These are phyloP conservation scores for Clarias macrocephalus DNA, from an alignment of 2,113 vertebrate genomes.

Conservation along the genomic window DNA sequence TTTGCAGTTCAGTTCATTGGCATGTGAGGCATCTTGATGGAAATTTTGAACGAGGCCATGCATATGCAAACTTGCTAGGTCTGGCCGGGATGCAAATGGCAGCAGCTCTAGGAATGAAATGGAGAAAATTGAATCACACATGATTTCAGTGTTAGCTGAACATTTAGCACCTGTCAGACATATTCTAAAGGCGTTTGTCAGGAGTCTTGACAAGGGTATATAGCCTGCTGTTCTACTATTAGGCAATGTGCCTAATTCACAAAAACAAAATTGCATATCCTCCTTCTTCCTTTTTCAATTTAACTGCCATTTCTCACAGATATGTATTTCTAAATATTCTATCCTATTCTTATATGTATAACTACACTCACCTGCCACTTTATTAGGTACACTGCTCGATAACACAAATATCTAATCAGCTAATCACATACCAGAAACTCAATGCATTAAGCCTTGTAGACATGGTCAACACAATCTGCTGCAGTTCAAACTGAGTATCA, in stretches of 20 bases:
- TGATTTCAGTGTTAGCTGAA: neutral
- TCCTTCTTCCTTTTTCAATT: no score
- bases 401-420: no score
- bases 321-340: neutral
- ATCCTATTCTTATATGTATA: no score
- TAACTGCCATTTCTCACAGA: neutral
- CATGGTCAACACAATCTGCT: no score
- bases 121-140: neutral
- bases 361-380: no score
- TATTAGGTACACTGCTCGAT: no score
- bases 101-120: neutral
- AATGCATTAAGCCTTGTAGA: no score
- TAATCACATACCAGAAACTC: no score
- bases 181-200: neutral
- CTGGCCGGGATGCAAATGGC: neutral
- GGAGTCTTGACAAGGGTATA: neutral
- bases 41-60: neutral
- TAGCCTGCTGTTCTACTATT: neutral
- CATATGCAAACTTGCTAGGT: neutral
- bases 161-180: neutral
- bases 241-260: neutral
- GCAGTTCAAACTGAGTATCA: no score
- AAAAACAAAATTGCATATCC: neutral
- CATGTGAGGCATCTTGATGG: neutral
- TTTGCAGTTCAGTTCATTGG: neutral